Percentiles rank a stretch among this genome's conserved stretches.
phyloP scores from a whole-genome alignment of 2,113 vertebrate species.

The Phalacrocorax pelagicus region DNA sequence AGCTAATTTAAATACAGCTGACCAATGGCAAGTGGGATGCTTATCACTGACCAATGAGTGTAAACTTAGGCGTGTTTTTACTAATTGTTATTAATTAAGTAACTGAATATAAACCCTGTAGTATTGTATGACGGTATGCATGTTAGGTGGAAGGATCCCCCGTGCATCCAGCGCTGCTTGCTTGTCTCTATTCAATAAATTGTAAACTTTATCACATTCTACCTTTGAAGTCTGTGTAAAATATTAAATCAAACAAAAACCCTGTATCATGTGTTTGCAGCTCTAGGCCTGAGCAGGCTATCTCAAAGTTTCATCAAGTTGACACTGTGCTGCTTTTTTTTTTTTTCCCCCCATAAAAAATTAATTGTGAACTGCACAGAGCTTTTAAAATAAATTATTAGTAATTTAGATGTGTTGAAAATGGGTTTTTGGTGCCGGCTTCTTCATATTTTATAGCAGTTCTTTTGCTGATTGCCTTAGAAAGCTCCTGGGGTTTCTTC shows the following conservation, averaged over 20 bases:
- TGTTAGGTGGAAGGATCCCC: too few relatives aligned
- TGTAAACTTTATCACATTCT: background rate
- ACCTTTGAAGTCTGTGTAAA: background rate
- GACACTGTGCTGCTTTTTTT: background rate
- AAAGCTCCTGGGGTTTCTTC: background rate
- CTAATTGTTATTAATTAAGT: too few relatives aligned
- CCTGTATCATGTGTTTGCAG: background rate
- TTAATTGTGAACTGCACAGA: background rate
- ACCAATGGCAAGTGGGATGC: too few relatives aligned
- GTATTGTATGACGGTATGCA: too few relatives aligned
- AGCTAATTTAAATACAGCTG: too few relatives aligned
- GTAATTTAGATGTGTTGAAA: background rate
- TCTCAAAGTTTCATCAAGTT: background rate
- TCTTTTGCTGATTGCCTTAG: background rate
- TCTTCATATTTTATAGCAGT: background rate
- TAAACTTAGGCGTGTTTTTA: too few relatives aligned
- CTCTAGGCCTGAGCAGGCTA: background rate
- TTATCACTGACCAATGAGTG: too few relatives aligned
- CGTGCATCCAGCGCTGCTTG: too few relatives aligned
- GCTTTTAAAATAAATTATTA: background rate
- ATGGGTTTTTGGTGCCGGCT: background rate
- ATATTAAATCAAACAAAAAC: background rate
- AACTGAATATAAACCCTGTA: too few relatives aligned
- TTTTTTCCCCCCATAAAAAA: background rate
- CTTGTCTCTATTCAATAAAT: too few relatives aligned